These are phyloP conservation scores for Lycorma delicatula DNA, from an alignment of 1,140 invertebrate species.

Conservation along the genomic window DNA sequence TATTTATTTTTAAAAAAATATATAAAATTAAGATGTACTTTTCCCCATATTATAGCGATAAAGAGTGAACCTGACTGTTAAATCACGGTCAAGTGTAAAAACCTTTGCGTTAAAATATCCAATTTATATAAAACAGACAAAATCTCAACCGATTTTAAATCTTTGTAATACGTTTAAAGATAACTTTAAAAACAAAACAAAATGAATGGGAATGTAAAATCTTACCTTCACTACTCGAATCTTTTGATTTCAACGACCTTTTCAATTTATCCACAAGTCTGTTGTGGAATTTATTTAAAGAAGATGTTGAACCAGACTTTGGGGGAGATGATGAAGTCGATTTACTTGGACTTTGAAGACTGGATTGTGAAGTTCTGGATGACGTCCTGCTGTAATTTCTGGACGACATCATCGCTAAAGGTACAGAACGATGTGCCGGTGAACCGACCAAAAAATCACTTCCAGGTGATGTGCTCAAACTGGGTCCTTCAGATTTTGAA, in stretches of 20 bases:
- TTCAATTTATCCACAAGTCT: conserved; percentile 75
- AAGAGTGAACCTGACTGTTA: too few species aligned
- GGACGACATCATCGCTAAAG: conserved; percentile 40
- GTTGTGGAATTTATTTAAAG: conserved; percentile 75
- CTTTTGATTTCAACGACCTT: conserved; percentile 58
- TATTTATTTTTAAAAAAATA: too few species aligned
- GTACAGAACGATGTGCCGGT: conserved; percentile 54
- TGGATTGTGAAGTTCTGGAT: conserved; percentile 47
- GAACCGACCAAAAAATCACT: conserved; percentile 49
- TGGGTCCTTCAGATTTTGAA: conserved; percentile 64
- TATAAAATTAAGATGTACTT: too few species aligned
- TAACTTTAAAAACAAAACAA: too few species aligned
- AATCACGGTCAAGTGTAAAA: too few species aligned
- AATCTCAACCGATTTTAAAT: too few species aligned
- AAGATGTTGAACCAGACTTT: conserved; percentile 48
- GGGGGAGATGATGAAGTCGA: conserved; percentile 50
- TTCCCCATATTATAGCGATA: too few species aligned
- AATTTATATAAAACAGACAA: too few species aligned
- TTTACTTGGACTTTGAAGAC: conserved; percentile 46
- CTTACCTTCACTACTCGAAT: conserved; percentile 39
- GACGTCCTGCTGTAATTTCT: conserved; percentile 48
- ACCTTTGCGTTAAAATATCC: too few species aligned
- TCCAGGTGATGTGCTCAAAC: conserved; percentile 60
- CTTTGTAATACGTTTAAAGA: too few species aligned
- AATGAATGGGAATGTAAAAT: neutral